Evolutionary conservation across 2,797 vertebrate species (phyloP).

Genomic region (Malurus splendens): DNA sequence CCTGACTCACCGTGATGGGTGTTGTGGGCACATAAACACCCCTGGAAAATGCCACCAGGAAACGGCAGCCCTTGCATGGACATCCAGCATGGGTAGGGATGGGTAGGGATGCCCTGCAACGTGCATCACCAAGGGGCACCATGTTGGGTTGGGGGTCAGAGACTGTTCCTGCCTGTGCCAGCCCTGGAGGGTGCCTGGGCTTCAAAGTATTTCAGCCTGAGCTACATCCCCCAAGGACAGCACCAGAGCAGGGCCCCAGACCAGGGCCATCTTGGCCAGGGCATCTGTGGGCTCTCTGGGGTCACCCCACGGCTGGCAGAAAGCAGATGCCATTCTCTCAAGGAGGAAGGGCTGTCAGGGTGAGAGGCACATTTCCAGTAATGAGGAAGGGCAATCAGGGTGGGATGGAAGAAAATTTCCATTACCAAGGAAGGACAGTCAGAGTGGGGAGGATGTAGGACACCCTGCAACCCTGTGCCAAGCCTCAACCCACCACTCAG

Average conservation of each 20-base stretch:
- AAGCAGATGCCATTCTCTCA: background rate
- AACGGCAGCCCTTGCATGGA: background rate
- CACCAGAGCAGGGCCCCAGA: background rate
- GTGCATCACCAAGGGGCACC: background rate
- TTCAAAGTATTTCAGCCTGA: background rate
- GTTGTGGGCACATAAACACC: fast-evolving
- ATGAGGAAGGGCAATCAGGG: background rate
- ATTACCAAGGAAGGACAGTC: background rate
- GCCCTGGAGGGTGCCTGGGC: background rate
- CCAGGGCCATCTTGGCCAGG: background rate
- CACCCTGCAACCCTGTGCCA: background rate
- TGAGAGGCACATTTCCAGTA: background rate
- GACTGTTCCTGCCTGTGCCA: background rate
- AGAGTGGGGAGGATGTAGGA: background rate
- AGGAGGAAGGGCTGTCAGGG: background rate
- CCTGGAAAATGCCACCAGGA: background rate
- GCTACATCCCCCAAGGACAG: background rate
- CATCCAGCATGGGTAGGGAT: background rate
- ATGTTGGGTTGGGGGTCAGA: background rate
- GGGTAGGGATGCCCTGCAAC: background rate
- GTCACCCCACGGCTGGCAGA: background rate
- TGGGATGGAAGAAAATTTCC: background rate
- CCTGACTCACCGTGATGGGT: background rate
- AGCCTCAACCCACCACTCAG: background rate
- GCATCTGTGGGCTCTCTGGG: background rate